Base-by-base conservation (phyloP, 2,113 vertebrate genomes). In the Pelusios castaneus region DNA sequence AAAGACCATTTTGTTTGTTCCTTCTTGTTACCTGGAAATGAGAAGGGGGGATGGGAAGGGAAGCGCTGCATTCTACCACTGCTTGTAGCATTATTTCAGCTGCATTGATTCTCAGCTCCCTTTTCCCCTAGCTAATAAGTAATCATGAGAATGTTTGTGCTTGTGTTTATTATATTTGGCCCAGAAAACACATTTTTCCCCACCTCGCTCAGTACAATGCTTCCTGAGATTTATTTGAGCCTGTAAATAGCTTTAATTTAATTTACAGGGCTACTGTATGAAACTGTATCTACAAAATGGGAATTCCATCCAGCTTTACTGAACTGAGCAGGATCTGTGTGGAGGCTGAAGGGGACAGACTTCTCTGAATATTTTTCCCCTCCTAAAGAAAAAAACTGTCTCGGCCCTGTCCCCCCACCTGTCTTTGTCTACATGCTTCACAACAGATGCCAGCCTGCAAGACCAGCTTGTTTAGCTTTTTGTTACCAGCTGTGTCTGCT, bases 211-310 rank as follows among this genome's bases (percentile, higher is more conserved):
- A 89, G 96, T 93, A 94, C 96, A 97, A 95, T 84, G 90, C 95
- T 97, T 96, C 90, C 96, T 88, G 95, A 91, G 96, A 94, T 93
- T 96, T 97, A 97, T 97, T 96, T 95, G 91, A 96, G 97, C 94
- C 97, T 90, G 91, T 96, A 95, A 96, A 94, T 93, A 96, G 95
- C 93, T 95, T 97, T 97, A 96, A 97, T 97, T 97, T 95, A 97
- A 97, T 98, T 98, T 98, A 90, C 94, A 6, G 2, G 89, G 92
- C 93, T 97, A 58, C 88, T 55, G 96, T 81, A 87, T 93, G 96
- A 93, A 96, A 60, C 34, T 1, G n/a, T 89, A 84, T 92, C 95
- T 92, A 91, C 76, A 77, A 70, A 90, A 89, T 52, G 77, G 91
- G 89, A 92, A 86, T 95, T 90, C 78, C 31, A 51, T n/a, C 93